Percentiles rank a stretch among this genome's conserved stretches.
Evolutionary conservation across 2,797 vertebrate genomes (phyloP).

Genomic region (Pseudopleuronectes americanus): DNA sequence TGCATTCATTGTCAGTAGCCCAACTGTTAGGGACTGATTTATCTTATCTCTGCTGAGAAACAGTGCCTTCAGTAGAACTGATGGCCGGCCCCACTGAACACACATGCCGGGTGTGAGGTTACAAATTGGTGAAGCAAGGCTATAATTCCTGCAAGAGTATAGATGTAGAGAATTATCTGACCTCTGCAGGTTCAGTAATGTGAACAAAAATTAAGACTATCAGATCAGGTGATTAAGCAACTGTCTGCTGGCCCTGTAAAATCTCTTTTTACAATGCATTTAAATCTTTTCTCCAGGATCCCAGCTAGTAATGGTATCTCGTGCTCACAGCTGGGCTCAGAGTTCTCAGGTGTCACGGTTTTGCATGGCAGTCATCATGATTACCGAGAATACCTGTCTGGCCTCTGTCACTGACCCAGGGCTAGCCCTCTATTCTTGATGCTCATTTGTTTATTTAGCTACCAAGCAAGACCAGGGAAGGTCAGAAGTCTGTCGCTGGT

Average conservation of each 20-base stretch:
- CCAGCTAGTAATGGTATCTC: constrained; percentile 19
- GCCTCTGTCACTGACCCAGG: constrained; percentile 58
- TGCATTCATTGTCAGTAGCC: constrained; percentile 14
- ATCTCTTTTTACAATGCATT: constrained; percentile 5
- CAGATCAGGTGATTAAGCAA: constrained; percentile 8
- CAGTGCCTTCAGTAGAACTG: background rate
- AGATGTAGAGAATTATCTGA: background rate
- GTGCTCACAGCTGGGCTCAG: constrained; percentile 41
- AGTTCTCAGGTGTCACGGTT: constrained; percentile 69
- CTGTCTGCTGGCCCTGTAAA: background rate
- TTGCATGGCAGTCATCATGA: constrained; percentile 79
- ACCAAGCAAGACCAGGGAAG: constrained; percentile 9
- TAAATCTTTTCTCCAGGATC: background rate
- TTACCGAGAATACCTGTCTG: constrained; percentile 68
- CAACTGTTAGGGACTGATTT: background rate
- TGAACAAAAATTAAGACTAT: constrained; percentile 14
- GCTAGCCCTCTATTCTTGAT: constrained; percentile 43
- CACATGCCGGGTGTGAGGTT: constrained; percentile 55
- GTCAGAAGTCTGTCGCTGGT: constrained; percentile 19
- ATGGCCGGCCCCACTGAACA: constrained; percentile 15
- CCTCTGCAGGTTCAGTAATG: background rate
- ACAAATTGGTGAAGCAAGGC: constrained; percentile 59
- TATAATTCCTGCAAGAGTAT: constrained; percentile 18
- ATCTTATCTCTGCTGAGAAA: constrained; percentile 21
- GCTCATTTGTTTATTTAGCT: constrained; percentile 75